A percentile compares a stretch with the other conserved stretches of the same genome.
Conservation (phyloP, 1,140 invertebrate genomes). For the Nixonia krombeini region DNA sequence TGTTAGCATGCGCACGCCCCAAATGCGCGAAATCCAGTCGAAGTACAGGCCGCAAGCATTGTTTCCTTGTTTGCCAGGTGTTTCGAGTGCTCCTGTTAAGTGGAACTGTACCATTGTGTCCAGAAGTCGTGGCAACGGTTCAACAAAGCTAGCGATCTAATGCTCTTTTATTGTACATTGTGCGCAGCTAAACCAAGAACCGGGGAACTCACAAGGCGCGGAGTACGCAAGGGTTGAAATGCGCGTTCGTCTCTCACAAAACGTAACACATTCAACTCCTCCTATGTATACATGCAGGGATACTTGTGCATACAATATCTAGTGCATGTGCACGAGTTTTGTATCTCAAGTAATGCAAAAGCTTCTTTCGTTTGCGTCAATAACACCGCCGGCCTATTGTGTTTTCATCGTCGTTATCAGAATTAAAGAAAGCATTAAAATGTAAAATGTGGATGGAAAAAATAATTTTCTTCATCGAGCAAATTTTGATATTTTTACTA, state of each 20-base stretch:
- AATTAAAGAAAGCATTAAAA: too few species aligned
- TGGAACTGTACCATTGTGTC: conserved; percentile 64
- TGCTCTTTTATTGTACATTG: conserved; percentile 72
- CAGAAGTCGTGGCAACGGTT: conserved; percentile 64
- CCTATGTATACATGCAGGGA: conserved; percentile 10
- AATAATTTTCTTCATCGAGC: too few species aligned
- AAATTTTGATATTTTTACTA: too few species aligned
- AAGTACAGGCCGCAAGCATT: conserved; percentile 63
- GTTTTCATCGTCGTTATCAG: background rate
- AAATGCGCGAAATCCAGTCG: conserved; percentile 67
- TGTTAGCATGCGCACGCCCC: conserved; percentile 62
- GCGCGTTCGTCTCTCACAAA: conserved; percentile 18
- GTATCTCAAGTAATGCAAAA: conserved; percentile 44
- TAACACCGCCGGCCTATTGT: conserved; percentile 35
- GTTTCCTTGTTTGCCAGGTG: conserved; percentile 72
- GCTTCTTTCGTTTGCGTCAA: conserved; percentile 38
- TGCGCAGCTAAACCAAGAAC: conserved; percentile 49
- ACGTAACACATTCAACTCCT: conserved; percentile 26
- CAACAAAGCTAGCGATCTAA: conserved; percentile 70
- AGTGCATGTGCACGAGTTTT: conserved; percentile 25
- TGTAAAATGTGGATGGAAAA: too few species aligned
- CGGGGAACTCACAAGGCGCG: conserved; percentile 33
- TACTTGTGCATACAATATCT: conserved; percentile 25
- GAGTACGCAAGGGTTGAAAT: conserved; percentile 37
- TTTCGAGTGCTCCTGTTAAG: conserved; percentile 64